A percentile compares a stretch with the other conserved stretches of the same genome.
Conservation (phyloP, 2,888 invertebrate species). For the Volucella bombylans region DNA sequence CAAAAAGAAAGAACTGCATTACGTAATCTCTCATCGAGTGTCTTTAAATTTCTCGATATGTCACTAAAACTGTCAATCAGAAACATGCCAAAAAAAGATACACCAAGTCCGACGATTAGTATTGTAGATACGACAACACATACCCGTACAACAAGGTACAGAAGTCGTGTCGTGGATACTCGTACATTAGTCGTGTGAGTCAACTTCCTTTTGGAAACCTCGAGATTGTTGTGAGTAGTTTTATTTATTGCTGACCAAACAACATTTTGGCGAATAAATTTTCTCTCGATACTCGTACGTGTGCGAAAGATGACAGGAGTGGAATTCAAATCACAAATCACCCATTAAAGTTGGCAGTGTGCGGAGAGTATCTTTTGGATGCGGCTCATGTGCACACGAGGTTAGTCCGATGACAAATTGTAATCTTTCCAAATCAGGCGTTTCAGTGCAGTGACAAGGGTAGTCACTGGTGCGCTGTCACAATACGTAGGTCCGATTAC, state of each 20-base stretch:
- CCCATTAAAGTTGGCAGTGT: slow-evolving; percentile 44
- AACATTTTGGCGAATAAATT: slow-evolving; percentile 27
- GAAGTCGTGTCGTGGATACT: too few relatives aligned
- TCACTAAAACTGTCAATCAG: slow-evolving; percentile 37
- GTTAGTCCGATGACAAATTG: slow-evolving; percentile 59
- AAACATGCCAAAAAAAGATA: slow-evolving; percentile 44
- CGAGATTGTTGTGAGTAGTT: background rate
- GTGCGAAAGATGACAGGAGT: slow-evolving; percentile 22
- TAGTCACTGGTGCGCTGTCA: background rate
- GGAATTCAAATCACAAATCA: slow-evolving; percentile 60
- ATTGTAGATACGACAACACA: too few relatives aligned
- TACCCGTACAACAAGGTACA: too few relatives aligned
- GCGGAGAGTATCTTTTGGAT: slow-evolving; percentile 15
- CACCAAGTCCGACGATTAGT: background rate
- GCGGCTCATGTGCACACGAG: slow-evolving; percentile 8
- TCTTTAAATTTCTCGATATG: slow-evolving; percentile 17
- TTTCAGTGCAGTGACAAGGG: slow-evolving; percentile 11
- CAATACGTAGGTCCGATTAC: too few relatives aligned
- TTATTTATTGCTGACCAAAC: slow-evolving; percentile 15
- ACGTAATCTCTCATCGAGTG: slow-evolving; percentile 56
- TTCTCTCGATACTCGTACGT: slow-evolving; percentile 1
- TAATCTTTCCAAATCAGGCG: slow-evolving; percentile 38
- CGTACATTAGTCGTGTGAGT: slow-evolving; percentile 24
- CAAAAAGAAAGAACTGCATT: slow-evolving; percentile 40
- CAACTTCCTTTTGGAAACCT: slow-evolving; percentile 41